phyloP scores from a whole-genome alignment of 92 coral and sea anemone species.

The Siderastrea siderea region DNA sequence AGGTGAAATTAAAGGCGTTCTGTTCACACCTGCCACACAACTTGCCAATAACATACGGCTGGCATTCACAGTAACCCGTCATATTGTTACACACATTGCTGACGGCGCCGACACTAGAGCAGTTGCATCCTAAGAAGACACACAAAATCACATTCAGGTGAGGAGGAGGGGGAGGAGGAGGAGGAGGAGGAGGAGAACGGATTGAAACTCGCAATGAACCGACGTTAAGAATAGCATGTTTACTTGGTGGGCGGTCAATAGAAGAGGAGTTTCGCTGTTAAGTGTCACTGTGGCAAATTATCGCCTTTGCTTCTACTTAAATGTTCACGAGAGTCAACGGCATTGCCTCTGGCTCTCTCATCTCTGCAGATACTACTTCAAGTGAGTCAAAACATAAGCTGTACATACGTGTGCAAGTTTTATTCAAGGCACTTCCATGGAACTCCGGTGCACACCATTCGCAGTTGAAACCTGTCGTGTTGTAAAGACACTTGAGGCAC shows the following conservation, averaged over 20 bases:
- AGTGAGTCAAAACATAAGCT: not conserved
- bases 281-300: too few species aligned
- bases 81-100: conserved; percentile 72
- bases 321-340: too few species aligned
- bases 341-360: not conserved
- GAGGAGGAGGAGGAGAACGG: too few species aligned
- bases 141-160: not conserved
- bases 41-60: conserved; percentile 76
- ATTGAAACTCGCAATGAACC: too few species aligned
- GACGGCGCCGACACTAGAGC: conserved; percentile 74
- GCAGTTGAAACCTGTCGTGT: conserved; percentile 89
- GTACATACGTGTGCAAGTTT: conserved; percentile 83
- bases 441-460: conserved; percentile 86
- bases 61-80: conserved; percentile 87
- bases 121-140: conserved; percentile 77
- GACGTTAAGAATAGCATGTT: too few species aligned
- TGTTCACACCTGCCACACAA: conserved; percentile 82
- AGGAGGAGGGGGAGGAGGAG: too few species aligned
- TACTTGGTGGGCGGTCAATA: too few species aligned
- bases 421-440: conserved; percentile 87
- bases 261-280: too few species aligned
- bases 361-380: not conserved
- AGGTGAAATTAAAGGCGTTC: conserved; percentile 83
- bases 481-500: conserved; percentile 84
- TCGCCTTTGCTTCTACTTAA: not conserved